These are phyloP conservation scores for Mylabris sibirica DNA, from an alignment of 2,888 invertebrate genomes.

Conservation along the genomic window DNA sequence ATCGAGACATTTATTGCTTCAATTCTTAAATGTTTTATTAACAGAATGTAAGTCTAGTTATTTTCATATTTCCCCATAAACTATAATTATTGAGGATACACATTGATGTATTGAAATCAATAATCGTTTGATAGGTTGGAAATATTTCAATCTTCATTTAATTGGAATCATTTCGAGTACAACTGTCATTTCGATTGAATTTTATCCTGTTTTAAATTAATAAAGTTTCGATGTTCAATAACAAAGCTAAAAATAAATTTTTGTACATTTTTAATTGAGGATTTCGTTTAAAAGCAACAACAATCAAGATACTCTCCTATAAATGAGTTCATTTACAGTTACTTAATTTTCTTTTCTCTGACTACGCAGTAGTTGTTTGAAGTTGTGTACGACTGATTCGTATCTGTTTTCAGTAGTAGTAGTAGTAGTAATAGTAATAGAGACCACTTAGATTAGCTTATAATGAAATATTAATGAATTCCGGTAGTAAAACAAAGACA, in stretches of 20 bases:
- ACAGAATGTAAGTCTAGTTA: background rate
- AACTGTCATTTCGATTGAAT: background rate
- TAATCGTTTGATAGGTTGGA: background rate
- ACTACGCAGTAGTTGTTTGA: constrained; percentile 9
- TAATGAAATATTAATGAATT: constrained; percentile 17
- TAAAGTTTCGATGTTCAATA: background rate
- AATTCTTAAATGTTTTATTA: constrained; percentile 9
- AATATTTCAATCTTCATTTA: background rate
- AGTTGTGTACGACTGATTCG: constrained; percentile 15
- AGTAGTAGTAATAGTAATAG: constrained; percentile 6
- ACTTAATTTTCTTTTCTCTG: constrained; percentile 20
- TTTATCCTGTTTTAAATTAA: background rate
- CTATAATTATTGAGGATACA: background rate
- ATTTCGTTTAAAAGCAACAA: no score
- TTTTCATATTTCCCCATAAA: background rate
- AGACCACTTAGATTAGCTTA: constrained; percentile 3
- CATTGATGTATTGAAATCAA: background rate
- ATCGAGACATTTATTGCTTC: constrained; percentile 21
- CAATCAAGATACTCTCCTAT: no score
- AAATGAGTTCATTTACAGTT: constrained; percentile 22
- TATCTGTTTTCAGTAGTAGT: constrained; percentile 12
- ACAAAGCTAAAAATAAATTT: no score
- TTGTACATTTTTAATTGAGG: no score
- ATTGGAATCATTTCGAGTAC: background rate
- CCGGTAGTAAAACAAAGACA: background rate